These are phyloP conservation scores for Astyanax mexicanus DNA, from an alignment of 2,797 vertebrate species.

Conservation along the genomic window DNA sequence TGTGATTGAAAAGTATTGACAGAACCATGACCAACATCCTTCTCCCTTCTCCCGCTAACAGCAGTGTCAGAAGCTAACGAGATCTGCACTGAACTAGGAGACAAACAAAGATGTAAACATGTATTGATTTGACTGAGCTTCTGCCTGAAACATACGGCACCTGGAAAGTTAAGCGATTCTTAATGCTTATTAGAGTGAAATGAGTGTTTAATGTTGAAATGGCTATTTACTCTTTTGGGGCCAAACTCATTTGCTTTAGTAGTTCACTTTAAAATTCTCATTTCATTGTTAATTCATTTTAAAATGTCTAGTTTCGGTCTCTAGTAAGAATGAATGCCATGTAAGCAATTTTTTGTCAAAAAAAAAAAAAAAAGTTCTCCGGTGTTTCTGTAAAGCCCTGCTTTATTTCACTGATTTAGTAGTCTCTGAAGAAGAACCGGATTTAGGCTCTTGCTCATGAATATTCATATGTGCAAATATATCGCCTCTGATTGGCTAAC, in stretches of 20 bases:
- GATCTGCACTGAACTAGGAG: too few species aligned
- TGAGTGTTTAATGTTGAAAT: neutral
- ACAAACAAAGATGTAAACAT: neutral
- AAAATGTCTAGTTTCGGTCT: too few species aligned
- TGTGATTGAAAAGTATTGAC: conserved; percentile 21
- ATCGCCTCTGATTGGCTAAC: too few species aligned
- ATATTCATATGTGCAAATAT: too few species aligned
- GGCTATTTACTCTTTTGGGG: neutral
- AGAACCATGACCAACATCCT: neutral
- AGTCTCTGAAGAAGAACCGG: too few species aligned
- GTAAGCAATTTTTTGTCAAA: too few species aligned
- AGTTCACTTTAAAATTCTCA: neutral
- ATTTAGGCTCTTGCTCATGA: too few species aligned
- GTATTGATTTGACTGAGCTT: neutral
- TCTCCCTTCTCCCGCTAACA: neutral
- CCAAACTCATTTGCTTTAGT: neutral
- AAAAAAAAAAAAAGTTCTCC: too few species aligned
- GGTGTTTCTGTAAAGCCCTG: too few species aligned
- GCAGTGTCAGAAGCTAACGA: neutral
- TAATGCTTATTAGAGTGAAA: conserved; percentile 6
- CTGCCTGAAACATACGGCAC: neutral
- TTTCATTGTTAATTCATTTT: too few species aligned
- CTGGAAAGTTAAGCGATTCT: neutral
- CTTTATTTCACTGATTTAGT: too few species aligned
- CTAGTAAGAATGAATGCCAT: too few species aligned